A percentile compares a stretch with the other conserved stretches of the same genome.
Evolutionary conservation across 2,113 vertebrate genomes (phyloP).

Genomic region (Corvus hawaiiensis): DNA sequence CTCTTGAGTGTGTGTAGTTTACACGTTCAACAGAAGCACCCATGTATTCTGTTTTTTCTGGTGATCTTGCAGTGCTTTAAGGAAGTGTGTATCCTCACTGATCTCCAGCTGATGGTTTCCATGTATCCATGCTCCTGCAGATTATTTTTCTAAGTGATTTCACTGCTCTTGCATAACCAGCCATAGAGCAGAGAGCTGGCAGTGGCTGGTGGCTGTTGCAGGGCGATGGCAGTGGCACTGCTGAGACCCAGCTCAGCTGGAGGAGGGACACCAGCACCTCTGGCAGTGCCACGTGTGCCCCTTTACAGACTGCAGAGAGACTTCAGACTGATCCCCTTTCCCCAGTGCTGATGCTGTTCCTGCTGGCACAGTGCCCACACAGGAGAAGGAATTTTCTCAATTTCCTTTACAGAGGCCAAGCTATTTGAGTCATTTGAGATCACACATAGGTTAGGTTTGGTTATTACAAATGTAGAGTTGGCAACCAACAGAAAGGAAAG

Average conservation of each 20-base stretch:
- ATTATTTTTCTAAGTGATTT: neutral
- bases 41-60: neutral
- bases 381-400: slow-evolving; percentile 64
- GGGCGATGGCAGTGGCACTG: neutral
- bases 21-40: neutral
- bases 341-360: neutral
- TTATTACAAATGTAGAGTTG: slow-evolving; percentile 33
- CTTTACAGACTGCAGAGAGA: neutral
- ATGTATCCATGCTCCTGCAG: rapidly evolving
- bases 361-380: slow-evolving; percentile 36
- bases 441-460: slow-evolving; percentile 28
- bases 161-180: neutral
- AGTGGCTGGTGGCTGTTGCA: neutral
- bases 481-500: slow-evolving; percentile 36
- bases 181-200: neutral
- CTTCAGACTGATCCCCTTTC: neutral
- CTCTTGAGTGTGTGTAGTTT: rapidly evolving
- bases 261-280: neutral
- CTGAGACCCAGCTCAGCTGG: neutral
- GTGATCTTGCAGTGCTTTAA: neutral
- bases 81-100: neutral
- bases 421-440: slow-evolving; percentile 42
- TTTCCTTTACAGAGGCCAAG: slow-evolving; percentile 56
- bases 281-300: neutral
- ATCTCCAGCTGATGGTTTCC: neutral